phyloP scores from a whole-genome alignment of 2,797 vertebrate genomes.

The Sebastiscus albofasciatus region DNA sequence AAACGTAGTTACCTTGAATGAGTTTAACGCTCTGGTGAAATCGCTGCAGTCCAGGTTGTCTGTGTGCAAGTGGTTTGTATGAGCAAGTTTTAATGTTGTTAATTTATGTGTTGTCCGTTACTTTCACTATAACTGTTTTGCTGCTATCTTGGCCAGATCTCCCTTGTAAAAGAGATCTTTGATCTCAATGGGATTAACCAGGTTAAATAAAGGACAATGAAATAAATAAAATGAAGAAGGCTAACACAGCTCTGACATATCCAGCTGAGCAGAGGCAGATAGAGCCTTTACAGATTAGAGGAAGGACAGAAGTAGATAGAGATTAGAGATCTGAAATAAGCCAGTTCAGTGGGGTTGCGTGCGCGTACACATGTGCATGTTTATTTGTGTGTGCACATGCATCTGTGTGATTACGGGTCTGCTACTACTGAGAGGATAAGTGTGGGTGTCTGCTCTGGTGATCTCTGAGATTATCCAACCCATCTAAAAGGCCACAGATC shows the following conservation, averaged over 20 bases:
- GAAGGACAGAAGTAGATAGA: constrained; percentile 31
- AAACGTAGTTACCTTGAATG: no score
- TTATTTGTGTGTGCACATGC: constrained; percentile 16
- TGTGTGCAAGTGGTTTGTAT: no score
- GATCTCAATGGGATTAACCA: no score
- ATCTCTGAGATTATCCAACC: constrained; percentile 40
- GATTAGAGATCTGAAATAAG: constrained; percentile 63
- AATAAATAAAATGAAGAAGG: not conserved
- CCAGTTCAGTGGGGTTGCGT: constrained; percentile 33
- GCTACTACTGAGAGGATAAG: not conserved
- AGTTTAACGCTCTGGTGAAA: no score
- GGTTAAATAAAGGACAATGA: no score
- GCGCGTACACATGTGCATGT: not conserved
- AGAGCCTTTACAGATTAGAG: constrained; percentile 47
- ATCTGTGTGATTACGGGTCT: constrained; percentile 3
- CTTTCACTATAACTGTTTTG: no score
- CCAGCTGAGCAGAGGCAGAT: constrained; percentile 25
- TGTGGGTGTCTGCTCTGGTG: constrained; percentile 7
- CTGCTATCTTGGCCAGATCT: no score
- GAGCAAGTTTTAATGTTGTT: no score
- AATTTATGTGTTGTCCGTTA: no score
- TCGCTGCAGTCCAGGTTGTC: no score
- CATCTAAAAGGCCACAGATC: constrained; percentile 26
- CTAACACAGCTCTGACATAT: not conserved
- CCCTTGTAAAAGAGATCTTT: no score